Evolutionary conservation across 2,113 vertebrate species (phyloP), one percentile per base, ranked within the genome.

Genomic region (Cardinalis cardinalis): DNA sequence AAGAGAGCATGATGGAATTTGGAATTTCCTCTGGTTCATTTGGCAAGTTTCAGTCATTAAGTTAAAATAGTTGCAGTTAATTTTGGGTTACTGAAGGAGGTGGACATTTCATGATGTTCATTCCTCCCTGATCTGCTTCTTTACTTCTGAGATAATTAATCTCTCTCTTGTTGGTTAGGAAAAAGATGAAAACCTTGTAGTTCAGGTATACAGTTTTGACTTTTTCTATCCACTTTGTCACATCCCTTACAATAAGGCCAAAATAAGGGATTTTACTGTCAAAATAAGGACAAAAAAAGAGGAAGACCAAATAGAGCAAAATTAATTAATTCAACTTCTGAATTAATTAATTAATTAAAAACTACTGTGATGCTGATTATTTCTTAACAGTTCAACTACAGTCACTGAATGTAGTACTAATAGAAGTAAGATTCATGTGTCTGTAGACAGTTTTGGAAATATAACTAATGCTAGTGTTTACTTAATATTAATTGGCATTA

Each of bases 141-240:
- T 58, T 80, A 34, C 64, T 87, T 88, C 51, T 80, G 68, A 93
- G 46, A 81, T 72, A 92, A 90, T 85, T 80, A 2, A 60, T 60
- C 32, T 60, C 10, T 84, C 48, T 89, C 51, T 61, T 26, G 72
- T 5, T 74, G 43, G 29, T 70, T 78, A 80, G 18, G 48, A 89
- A 82, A 84, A 91, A 87, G 46, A 89, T 72, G 25, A 92, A 95
- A 92, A 66, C 18, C 14, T 80, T 75, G 20, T 59, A 72, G 49
- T 72, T 88, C 56, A 78, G 14, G n/a, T 80, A 60, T 75, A 29
- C 4, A 18, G 48, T 92, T 92, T 78, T 94, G 94, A 92, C 48
- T 36, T 84, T 21, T 93, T 94, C 77, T n/a, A 70, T 89, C 77
- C 36, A 3, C 41, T 95, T 95, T 91, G 29, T 23, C 5, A 51